A percentile compares a stretch with the other conserved stretches of the same genome.
These are phyloP conservation scores for Sula dactylatra DNA, from an alignment of 2,113 vertebrate species.

Conservation along the genomic window DNA sequence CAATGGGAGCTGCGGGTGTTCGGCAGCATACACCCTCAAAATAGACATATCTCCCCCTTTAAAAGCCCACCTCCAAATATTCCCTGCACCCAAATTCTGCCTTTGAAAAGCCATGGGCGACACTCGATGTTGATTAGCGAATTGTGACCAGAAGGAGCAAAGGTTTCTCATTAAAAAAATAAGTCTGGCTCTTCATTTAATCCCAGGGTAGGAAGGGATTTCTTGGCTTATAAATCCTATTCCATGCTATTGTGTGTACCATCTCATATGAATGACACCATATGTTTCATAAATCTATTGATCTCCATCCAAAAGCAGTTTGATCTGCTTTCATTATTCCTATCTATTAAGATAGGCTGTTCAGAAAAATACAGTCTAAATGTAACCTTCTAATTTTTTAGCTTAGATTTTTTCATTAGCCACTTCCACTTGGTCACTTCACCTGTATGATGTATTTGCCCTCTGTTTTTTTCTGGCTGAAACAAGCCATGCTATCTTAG, in stretches of 20 bases:
- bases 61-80: not conserved
- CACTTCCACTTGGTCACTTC: not conserved
- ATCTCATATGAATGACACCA: not conserved
- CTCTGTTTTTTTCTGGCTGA: not conserved
- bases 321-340: not conserved
- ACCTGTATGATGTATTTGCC: not conserved
- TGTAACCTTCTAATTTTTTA: not conserved
- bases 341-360: not conserved
- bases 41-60: fast-evolving
- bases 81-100: not conserved
- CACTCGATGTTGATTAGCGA: not conserved
- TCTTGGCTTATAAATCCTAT: not conserved
- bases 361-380: not conserved
- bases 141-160: not conserved
- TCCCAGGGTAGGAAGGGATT: not conserved
- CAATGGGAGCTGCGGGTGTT: not conserved
- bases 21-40: not conserved
- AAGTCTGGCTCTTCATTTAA: not conserved
- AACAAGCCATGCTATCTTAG: not conserved
- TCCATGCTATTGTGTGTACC: not conserved
- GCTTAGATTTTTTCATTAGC: not conserved
- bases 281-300: not conserved
- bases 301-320: not conserved
- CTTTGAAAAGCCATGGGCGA: not conserved
- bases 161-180: not conserved